Evolutionary conservation across 2,888 invertebrate genomes (phyloP), one percentile per base, ranked within the genome.

Genomic region (Tenthredo mesomela): DNA sequence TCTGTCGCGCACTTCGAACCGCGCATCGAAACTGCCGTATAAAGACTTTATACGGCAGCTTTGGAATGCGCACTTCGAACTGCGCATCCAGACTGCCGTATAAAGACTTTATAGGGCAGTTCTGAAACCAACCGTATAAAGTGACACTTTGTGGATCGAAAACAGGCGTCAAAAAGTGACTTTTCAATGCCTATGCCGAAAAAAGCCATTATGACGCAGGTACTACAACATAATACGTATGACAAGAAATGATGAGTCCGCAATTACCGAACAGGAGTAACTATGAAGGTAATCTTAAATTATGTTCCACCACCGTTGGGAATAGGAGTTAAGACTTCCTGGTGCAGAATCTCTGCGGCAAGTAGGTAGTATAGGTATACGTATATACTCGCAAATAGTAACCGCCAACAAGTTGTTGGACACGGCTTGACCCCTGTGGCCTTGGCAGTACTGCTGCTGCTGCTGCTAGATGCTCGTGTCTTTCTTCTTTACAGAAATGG

Each of bases 371-470:
- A 37, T 43, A 54, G 0, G 37, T 37, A 37, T 43, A 54, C 15
- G 77, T 54, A 54, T 50, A 9, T 29, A 6, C 18, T 33, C 25
- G 77, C 77, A 54, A 77, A 54, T 75, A 50, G 77, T 77, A 77
- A 77, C 75, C 50, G 25, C 47, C 70, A 40, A 70, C 70, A 82
- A 50, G 10, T 71, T 70, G 71, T 47, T 50, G 83, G 58, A 71
- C 71, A 83, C 71, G 71, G 47, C 70, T 70, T 82, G 67, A 70
- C 67, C 82, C 37, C 50, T 37, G 43, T 73, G 71, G 15, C 25
- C 65, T 82, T 40, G 15, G 12, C 29, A 29, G 10, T 25, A 65
- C 40, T 50, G 83, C 71, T n/a, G 50, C 47, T 25, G 43, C 40
- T 50, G 83, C 71, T n/a, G 50, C 47, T 71, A 12, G 25, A 18